Evolutionary conservation across 2,888 invertebrate genomes (phyloP).

Genomic region (Ichneumon xanthorius): DNA sequence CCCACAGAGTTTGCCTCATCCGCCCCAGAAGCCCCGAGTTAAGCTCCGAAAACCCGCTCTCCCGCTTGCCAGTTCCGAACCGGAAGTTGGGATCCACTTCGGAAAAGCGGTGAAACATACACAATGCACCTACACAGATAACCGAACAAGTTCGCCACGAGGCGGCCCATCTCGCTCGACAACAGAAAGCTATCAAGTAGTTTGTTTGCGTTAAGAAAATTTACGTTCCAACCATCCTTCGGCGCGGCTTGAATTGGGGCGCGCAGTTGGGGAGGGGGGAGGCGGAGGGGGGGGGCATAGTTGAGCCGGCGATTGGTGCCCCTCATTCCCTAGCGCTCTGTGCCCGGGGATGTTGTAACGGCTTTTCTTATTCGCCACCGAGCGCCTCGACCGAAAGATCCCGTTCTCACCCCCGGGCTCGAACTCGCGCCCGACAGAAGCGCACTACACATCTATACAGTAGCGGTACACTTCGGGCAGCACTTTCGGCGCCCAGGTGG

Average conservation of each 20-base stretch:
- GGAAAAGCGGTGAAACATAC: constrained; percentile 48
- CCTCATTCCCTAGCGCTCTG: neutral
- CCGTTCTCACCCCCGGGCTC: constrained; percentile 14
- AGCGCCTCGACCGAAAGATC: constrained; percentile 36
- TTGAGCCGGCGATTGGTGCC: constrained; percentile 4
- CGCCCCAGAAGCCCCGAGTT: constrained; percentile 2
- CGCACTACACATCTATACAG: constrained; percentile 19
- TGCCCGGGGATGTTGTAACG: constrained; percentile 39
- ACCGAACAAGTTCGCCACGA: constrained; percentile 66
- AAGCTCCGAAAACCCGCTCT: neutral
- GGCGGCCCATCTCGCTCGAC: constrained; percentile 63
- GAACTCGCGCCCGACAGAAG: constrained; percentile 16
- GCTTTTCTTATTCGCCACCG: constrained; percentile 55
- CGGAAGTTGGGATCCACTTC: constrained; percentile 39
- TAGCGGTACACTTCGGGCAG: constrained; percentile 15
- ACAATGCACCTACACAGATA: constrained; percentile 32
- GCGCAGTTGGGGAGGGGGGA: neutral
- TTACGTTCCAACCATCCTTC: constrained; percentile 61
- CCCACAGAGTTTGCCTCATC: neutral
- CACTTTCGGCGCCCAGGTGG: constrained; percentile 28
- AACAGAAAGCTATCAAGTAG: constrained; percentile 78
- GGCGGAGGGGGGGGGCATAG: neutral
- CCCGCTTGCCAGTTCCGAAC: constrained; percentile 20
- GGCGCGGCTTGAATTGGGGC: neutral
- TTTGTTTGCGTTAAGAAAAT: constrained; percentile 78